Conservation (phyloP, 2,888 invertebrate genomes). For the Heliconius erato region DNA sequence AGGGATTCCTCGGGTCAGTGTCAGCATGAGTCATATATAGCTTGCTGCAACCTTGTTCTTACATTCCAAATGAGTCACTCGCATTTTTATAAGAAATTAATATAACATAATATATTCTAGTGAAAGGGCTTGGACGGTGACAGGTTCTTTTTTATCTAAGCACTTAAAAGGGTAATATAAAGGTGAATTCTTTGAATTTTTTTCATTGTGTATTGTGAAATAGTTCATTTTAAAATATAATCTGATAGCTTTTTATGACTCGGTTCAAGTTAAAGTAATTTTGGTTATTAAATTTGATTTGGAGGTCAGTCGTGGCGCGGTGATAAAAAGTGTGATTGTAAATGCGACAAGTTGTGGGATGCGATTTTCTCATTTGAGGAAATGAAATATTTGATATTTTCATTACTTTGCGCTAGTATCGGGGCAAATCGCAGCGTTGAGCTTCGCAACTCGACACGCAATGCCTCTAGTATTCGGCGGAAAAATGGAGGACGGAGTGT, state of each 20-base stretch:
- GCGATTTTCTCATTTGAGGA: no score
- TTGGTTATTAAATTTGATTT: slow-evolving; percentile 2
- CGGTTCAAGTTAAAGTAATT: background rate
- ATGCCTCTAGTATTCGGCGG: no score
- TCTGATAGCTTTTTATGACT: background rate
- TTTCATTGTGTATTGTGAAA: background rate
- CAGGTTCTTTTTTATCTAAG: background rate
- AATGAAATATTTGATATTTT: no score
- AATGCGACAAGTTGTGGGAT: no score
- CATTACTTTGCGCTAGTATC: no score
- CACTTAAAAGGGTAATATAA: background rate
- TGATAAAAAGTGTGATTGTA: no score
- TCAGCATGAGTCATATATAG: slow-evolving; percentile 67
- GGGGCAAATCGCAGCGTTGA: no score
- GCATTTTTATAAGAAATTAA: slow-evolving; percentile 38
- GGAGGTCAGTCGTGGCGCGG: background rate
- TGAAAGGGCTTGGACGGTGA: slow-evolving; percentile 44
- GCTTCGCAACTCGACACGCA: no score
- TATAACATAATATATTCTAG: slow-evolving; percentile 45
- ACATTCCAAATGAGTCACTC: slow-evolving; percentile 62
- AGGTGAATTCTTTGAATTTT: background rate
- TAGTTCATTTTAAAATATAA: background rate
- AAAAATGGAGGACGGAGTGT: no score
- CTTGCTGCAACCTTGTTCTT: slow-evolving; percentile 57
- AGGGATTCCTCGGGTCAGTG: slow-evolving; percentile 66